Percentiles rank a stretch among this genome's conserved stretches.
These are phyloP conservation scores for Anoura caudifer DNA, from an alignment of 2,113 vertebrate genomes.

Conservation along the genomic window DNA sequence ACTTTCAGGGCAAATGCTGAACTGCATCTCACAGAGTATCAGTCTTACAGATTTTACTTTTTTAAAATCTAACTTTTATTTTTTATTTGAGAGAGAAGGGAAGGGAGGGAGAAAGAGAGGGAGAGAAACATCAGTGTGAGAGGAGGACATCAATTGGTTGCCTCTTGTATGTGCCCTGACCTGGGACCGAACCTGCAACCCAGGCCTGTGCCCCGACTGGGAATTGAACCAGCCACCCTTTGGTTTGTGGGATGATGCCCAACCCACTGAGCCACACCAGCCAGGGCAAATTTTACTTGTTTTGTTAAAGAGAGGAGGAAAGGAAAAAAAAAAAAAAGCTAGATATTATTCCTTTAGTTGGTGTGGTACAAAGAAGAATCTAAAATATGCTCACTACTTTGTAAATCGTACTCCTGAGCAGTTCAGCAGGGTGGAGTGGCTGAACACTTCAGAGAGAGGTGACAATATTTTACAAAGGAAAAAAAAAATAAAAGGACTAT, in stretches of 20 bases:
- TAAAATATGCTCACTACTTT: neutral
- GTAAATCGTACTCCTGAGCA: neutral
- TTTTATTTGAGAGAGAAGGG: neutral
- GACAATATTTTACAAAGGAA: neutral
- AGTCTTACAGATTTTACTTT: neutral
- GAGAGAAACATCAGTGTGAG: neutral
- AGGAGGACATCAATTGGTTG: too few species aligned
- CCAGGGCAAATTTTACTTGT: neutral
- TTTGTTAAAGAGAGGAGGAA: constrained; percentile 1
- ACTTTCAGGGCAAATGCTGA: neutral
- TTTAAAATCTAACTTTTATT: neutral
- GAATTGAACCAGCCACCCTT: too few species aligned
- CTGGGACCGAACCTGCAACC: too few species aligned
- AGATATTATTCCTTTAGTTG: neutral
- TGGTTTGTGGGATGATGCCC: too few species aligned
- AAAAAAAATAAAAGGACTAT: neutral
- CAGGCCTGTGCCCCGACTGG: too few species aligned
- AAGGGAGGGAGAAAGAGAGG: neutral
- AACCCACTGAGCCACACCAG: too few species aligned
- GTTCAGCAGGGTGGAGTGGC: neutral
- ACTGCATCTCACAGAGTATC: neutral
- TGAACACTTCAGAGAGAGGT: neutral
- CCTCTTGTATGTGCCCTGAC: too few species aligned
- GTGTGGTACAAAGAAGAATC: neutral
- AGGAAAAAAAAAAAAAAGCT: neutral